A percentile compares a stretch with the other conserved stretches of the same genome.
Conservation (phyloP, 2,888 invertebrate genomes). For the Archaeoteleia sp. region DNA sequence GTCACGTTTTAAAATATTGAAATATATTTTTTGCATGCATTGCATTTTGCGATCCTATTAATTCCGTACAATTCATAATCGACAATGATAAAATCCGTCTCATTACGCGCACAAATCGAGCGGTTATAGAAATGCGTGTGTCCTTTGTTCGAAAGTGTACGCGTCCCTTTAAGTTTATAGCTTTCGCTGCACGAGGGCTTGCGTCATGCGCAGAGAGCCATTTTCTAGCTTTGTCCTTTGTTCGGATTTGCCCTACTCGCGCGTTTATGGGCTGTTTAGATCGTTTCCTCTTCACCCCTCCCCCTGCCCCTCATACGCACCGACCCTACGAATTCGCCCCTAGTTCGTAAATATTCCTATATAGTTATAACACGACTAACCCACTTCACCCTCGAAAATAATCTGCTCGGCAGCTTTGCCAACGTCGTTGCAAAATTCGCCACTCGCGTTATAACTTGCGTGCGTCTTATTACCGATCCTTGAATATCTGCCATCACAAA, state of each 20-base stretch:
- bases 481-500: too few species aligned
- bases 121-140: too few species aligned
- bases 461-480: too few species aligned
- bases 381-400: conserved; percentile 65
- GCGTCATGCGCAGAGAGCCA: conserved; percentile 62
- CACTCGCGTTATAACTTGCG: too few species aligned
- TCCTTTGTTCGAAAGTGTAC: conserved; percentile 22
- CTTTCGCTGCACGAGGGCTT: conserved; percentile 16
- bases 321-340: conserved; percentile 27
- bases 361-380: conserved; percentile 60
- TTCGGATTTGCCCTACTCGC: conserved; percentile 59
- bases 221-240: conserved; percentile 59
- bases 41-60: too few species aligned
- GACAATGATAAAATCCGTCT: too few species aligned
- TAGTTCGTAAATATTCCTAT: conserved; percentile 21
- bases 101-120: too few species aligned
- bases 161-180: conserved; percentile 56
- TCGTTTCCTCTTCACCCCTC: conserved; percentile 9
- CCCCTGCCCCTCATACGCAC: background rate
- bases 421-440: conserved; percentile 27
- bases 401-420: conserved; percentile 33
- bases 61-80: too few species aligned
- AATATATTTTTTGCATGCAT: too few species aligned
- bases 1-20: too few species aligned
- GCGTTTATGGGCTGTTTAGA: conserved; percentile 28